phyloP scores from a whole-genome alignment of 2,888 invertebrate species.

The Griposia aprilina region DNA sequence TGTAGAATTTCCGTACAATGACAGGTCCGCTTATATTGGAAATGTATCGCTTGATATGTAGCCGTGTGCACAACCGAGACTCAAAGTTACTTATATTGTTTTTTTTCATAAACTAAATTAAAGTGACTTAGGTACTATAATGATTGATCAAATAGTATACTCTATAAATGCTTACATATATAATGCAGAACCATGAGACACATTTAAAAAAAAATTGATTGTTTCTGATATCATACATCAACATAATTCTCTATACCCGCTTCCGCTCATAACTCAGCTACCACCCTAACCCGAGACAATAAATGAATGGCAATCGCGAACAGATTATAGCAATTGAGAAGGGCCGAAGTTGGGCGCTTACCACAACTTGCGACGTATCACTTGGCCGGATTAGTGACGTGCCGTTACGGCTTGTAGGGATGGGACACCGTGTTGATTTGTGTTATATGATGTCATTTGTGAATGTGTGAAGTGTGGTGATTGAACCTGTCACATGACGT shows the following conservation, averaged over 20 bases:
- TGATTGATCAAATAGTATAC: background rate
- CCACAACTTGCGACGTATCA: conserved; percentile 64
- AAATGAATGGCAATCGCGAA: conserved; percentile 87
- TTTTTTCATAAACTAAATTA: background rate
- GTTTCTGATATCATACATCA: background rate
- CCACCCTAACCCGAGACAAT: conserved; percentile 73
- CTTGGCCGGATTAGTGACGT: conserved; percentile 45
- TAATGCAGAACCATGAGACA: background rate
- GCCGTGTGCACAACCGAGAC: too few relatives aligned
- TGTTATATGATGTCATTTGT: conserved; percentile 13
- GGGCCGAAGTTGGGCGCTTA: conserved; percentile 79
- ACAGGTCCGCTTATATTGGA: too few relatives aligned
- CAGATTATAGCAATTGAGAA: conserved; percentile 86
- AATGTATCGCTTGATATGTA: too few relatives aligned
- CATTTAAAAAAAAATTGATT: background rate
- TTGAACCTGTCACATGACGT: background rate
- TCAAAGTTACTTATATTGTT: too few relatives aligned
- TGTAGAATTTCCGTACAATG: too few relatives aligned
- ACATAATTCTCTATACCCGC: conserved; percentile 16
- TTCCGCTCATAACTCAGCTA: conserved; percentile 20
- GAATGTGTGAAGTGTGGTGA: background rate
- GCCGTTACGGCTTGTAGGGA: conserved; percentile 29
- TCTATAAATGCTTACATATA: background rate
- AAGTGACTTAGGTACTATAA: background rate
- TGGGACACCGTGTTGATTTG: conserved; percentile 20